These are phyloP conservation scores for Panthera leo DNA, from an alignment of 2,113 vertebrate genomes.

Conservation along the genomic window DNA sequence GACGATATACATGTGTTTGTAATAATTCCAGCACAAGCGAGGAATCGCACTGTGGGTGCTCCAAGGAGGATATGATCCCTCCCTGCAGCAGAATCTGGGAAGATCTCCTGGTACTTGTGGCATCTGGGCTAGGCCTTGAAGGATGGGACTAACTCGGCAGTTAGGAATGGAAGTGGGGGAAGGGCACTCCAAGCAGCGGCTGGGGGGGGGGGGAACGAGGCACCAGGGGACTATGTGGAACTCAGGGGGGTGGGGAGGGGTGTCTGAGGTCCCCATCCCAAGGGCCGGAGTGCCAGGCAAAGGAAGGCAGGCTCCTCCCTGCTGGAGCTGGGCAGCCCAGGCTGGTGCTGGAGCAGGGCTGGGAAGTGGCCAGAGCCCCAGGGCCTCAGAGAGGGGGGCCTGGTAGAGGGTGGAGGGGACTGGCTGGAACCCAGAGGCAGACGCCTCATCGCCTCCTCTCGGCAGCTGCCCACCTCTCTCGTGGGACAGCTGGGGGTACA, in stretches of 20 bases:
- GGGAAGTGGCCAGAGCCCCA: neutral
- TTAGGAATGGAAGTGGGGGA: neutral
- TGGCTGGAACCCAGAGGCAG: neutral
- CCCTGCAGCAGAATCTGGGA: neutral
- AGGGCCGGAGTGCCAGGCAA: neutral
- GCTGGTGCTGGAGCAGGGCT: neutral
- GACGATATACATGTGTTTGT: accelerated
- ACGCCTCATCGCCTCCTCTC: accelerated
- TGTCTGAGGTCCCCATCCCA: too few species aligned
- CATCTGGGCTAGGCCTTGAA: neutral
- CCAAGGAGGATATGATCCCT: neutral
- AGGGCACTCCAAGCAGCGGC: neutral
- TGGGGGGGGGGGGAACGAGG: neutral
- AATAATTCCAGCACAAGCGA: neutral
- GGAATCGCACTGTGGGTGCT: neutral
- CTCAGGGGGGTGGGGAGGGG: neutral
- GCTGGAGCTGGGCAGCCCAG: neutral
- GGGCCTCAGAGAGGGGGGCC: neutral
- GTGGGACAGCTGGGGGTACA: neutral
- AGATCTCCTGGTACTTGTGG: neutral
- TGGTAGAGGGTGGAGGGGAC: too few species aligned
- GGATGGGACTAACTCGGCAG: neutral
- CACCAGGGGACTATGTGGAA: neutral
- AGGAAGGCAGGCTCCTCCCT: neutral
- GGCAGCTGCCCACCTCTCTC: neutral